Evolutionary conservation across 35 echinoderm and acorn worm genomes (phyloP), one percentile per base, ranked within the genome.

Genomic region (Diadema setosum): DNA sequence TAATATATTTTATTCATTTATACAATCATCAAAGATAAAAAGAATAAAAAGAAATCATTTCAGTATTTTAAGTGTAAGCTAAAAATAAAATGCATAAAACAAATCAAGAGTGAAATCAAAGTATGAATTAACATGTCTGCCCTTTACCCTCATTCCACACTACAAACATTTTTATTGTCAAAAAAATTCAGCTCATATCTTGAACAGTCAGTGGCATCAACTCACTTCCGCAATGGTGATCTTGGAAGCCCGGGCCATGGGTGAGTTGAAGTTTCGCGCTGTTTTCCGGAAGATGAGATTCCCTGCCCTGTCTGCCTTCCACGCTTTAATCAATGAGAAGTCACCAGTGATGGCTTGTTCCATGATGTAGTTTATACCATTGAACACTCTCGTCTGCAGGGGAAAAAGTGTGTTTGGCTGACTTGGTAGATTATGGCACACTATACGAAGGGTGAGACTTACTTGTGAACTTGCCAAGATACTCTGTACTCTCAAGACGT

Each of bases 271-370:
- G 64, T 99, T 99, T 26, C 92, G 35, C 34, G 96, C 96, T 8
- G 96, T 95, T 80, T 99, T 99, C 44, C 96, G 89, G 90, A 99
- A 99, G 24, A 99, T 92, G 0, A 99, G 90, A 74, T 99, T 99
- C 8, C 96, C 96, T 25, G 96, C 96, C 49, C 84, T 91, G 83
- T 99, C 96, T 42, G 96, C 96, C 35, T 99, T 99, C 96, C 96
- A 99, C 5, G 96, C 96, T 48, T 99, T 99, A 25, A 99, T 63
- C 4, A 99, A 69, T 24, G 96, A 92, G 90, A 86, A 99, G 82
- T 99, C 96, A 25, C 96, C 96, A 4, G 89, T 94, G 5, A 99
- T 99, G 4, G 96, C 88, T 45, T 89, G 82, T 36, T 99, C 96
- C 96, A 99, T 99, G n/a, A 99, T 99, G 90, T 90, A 99, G 76